A percentile compares a stretch with the other conserved stretches of the same genome.
These are phyloP conservation scores for Mastigias papua DNA, from an alignment of 30 jellyfish, hydroid and myxozoan genomes.

Conservation along the genomic window DNA sequence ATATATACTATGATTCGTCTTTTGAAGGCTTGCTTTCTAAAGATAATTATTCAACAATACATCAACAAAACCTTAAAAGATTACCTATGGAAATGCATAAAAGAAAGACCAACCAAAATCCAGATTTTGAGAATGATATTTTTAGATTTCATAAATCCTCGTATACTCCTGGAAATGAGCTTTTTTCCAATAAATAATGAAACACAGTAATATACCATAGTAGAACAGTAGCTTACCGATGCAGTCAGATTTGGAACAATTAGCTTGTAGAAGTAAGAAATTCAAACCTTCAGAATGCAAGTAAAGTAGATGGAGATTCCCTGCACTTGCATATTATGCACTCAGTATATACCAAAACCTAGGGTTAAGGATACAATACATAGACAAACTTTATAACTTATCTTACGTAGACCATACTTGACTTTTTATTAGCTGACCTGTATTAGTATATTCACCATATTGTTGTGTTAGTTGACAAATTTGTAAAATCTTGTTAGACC, in stretches of 20 bases:
- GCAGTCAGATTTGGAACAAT: constrained; percentile 12
- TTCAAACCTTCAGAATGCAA: neutral
- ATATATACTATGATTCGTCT: neutral
- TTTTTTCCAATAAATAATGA: neutral
- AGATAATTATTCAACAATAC: constrained; percentile 14
- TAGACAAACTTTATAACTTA: too few species aligned
- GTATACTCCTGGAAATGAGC: neutral
- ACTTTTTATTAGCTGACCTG: too few species aligned
- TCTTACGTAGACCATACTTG: too few species aligned
- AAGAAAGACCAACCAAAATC: neutral
- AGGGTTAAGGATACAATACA: neutral
- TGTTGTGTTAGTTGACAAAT: too few species aligned
- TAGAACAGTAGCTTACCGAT: constrained; percentile 1
- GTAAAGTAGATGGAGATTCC: neutral
- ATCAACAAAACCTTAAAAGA: constrained; percentile 16
- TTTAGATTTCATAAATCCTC: constrained; percentile 15
- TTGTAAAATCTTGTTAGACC: too few species aligned
- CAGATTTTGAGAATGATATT: neutral
- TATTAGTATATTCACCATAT: too few species aligned
- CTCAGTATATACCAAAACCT: neutral
- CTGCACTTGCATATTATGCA: constrained; percentile 1
- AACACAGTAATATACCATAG: constrained; percentile 6
- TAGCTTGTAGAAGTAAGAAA: neutral
- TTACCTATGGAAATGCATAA: neutral
- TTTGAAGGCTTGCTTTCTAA: neutral